Evolutionary conservation across 2,797 vertebrate species (phyloP).

Genomic region (Fistularia commersonii): DNA sequence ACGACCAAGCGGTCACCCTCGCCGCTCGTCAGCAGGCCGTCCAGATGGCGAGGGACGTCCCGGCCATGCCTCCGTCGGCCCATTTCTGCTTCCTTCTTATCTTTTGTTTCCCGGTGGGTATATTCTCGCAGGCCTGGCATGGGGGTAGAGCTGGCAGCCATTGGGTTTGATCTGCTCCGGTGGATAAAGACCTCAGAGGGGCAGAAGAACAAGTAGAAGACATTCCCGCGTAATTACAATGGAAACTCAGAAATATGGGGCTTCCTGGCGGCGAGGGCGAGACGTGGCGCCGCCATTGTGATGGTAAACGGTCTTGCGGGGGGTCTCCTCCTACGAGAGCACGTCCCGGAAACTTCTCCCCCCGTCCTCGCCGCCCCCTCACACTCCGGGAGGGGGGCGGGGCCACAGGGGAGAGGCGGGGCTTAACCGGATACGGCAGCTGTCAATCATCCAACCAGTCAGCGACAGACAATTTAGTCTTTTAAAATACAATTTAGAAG

Average conservation of each 20-base stretch:
- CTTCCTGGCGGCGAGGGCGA: constrained; percentile 59
- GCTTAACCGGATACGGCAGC: too few species aligned
- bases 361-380: too few species aligned
- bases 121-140: constrained; percentile 45
- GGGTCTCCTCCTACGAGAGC: constrained; percentile 53
- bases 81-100: constrained; percentile 61
- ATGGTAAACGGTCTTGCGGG: constrained; percentile 62
- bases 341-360: too few species aligned
- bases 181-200: constrained; percentile 56
- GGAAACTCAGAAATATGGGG: constrained; percentile 68
- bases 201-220: constrained; percentile 48
- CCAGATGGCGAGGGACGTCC: too few species aligned
- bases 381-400: too few species aligned
- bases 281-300: constrained; percentile 62
- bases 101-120: constrained; percentile 65
- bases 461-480: too few species aligned
- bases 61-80: too few species aligned
- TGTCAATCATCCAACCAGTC: too few species aligned
- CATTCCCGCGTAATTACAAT: constrained; percentile 66
- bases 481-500: too few species aligned
- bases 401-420: too few species aligned
- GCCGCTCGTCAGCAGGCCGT: too few species aligned
- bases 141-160: constrained; percentile 57
- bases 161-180: constrained; percentile 63
- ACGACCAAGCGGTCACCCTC: too few species aligned